Conservation (phyloP, 2,113 vertebrate species). For the Mus musculus region DNA sequence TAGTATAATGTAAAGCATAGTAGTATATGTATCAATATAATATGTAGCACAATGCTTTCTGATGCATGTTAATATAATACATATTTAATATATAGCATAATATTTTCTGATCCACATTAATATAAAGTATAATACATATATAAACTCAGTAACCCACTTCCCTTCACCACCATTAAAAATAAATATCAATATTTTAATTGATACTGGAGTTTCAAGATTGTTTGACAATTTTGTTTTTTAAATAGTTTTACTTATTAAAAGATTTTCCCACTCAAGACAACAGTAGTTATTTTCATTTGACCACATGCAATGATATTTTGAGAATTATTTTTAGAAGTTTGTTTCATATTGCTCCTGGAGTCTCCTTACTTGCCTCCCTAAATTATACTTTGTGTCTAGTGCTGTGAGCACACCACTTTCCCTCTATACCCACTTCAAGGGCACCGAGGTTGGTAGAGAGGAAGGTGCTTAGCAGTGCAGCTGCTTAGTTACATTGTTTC, state of each 20-base stretch:
- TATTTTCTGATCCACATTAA: background rate
- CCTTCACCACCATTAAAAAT: background rate
- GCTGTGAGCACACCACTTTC: background rate
- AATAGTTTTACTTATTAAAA: background rate
- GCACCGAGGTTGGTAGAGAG: background rate
- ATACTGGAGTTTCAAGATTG: background rate
- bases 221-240: background rate
- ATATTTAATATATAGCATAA: background rate
- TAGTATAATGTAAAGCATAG: background rate
- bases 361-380: background rate
- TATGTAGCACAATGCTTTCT: background rate
- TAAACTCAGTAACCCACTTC: background rate
- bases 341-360: background rate
- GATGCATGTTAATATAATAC: background rate
- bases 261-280: background rate
- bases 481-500: background rate
- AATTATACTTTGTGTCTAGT: background rate
- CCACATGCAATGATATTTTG: background rate
- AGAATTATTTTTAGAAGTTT: constrained; percentile 42
- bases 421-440: background rate
- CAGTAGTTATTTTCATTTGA: background rate
- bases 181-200: background rate
- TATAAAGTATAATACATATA: background rate
- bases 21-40: background rate
- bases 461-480: background rate